phyloP scores from a whole-genome alignment of 1,140 invertebrate genomes.

The Eumeta japonica region DNA sequence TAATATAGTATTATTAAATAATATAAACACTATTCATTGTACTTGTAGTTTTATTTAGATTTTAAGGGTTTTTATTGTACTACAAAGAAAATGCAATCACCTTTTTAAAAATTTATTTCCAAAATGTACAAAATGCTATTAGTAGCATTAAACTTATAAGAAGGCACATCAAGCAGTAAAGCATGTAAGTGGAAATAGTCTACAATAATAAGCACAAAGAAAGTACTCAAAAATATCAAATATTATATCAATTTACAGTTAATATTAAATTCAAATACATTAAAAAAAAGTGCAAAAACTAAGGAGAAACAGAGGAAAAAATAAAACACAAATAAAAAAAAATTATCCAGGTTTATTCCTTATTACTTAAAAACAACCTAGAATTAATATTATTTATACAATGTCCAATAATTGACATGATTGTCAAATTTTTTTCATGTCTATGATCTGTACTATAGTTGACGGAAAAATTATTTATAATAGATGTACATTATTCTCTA shows the following conservation, averaged over 20 bases:
- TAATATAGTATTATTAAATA: too few species aligned
- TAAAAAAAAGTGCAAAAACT: conserved; percentile 12
- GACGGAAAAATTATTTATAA: too few species aligned
- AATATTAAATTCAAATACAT: conserved; percentile 10
- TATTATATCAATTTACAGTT: not conserved
- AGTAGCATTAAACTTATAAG: too few species aligned
- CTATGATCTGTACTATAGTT: conserved; percentile 31
- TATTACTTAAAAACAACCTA: conserved; percentile 52
- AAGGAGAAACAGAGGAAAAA: conserved; percentile 21
- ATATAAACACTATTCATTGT: too few species aligned
- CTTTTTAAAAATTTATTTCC: too few species aligned
- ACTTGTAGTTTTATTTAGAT: too few species aligned
- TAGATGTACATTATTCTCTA: conserved; percentile 3
- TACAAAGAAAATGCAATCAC: too few species aligned
- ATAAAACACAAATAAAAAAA: conserved; percentile 48
- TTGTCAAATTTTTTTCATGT: conserved; percentile 32
- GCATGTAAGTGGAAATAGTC: too few species aligned
- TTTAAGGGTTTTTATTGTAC: too few species aligned
- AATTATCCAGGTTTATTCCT: conserved; percentile 56
- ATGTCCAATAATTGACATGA: conserved; percentile 42
- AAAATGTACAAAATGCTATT: not conserved
- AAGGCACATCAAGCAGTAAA: too few species aligned
- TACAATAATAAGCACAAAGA: too few species aligned
- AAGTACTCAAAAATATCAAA: not conserved
- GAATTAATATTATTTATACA: conserved; percentile 54